Conservation (phyloP, 2,113 vertebrate genomes). For the Gopherus flavomarginatus region DNA sequence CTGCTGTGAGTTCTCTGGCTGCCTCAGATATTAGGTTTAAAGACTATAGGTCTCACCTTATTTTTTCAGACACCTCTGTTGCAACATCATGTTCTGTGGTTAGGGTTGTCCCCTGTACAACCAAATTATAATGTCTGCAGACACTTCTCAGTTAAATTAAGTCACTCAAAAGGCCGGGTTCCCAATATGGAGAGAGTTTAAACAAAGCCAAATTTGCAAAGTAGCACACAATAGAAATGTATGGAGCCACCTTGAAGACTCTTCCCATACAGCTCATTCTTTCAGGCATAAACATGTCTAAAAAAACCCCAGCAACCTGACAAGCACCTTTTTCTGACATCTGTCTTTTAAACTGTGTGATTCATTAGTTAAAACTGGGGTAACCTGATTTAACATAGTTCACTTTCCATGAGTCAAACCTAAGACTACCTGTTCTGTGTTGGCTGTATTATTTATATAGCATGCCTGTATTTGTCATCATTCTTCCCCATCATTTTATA, state of each 20-base stretch:
- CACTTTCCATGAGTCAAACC: slow-evolving; percentile 59
- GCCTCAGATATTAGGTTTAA: background rate
- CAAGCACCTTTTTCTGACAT: background rate
- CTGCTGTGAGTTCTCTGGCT: background rate
- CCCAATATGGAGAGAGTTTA: background rate
- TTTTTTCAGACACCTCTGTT: background rate
- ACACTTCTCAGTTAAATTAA: slow-evolving; percentile 10
- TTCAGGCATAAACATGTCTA: background rate
- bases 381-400: slow-evolving; percentile 37
- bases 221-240: background rate
- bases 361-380: slow-evolving; percentile 21
- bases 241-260: background rate
- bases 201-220: background rate
- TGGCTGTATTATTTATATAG: slow-evolving; percentile 49
- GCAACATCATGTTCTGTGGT: background rate
- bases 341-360: background rate
- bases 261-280: background rate
- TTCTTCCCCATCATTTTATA: slow-evolving; percentile 45
- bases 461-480: slow-evolving; percentile 59
- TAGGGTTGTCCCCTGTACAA: background rate
- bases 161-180: background rate
- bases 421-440: slow-evolving; percentile 62
- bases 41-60: slow-evolving; percentile 27
- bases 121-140: background rate
- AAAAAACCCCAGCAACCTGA: background rate